Evolutionary conservation across 2,888 invertebrate species (phyloP).

Genomic region (Timandra comae): DNA sequence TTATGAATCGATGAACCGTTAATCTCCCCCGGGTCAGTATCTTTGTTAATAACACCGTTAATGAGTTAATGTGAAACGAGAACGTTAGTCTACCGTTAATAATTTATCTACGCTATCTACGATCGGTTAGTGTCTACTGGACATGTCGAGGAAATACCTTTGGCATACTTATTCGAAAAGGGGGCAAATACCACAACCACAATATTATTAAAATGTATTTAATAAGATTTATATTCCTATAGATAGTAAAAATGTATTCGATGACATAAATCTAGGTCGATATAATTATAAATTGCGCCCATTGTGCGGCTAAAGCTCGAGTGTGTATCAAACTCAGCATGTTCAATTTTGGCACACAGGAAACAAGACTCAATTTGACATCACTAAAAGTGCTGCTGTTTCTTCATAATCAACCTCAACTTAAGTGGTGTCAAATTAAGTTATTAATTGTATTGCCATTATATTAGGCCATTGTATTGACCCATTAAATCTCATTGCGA

Average conservation of each 20-base stretch:
- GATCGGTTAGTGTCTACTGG: slow-evolving; percentile 18
- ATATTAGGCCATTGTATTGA: too few relatives aligned
- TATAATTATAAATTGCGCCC: slow-evolving; percentile 16
- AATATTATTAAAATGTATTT: slow-evolving; percentile 5
- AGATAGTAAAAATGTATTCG: neutral
- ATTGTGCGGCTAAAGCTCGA: slow-evolving; percentile 36
- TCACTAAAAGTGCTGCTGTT: too few relatives aligned
- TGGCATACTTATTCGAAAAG: slow-evolving; percentile 18
- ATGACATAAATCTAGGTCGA: neutral
- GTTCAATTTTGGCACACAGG: too few relatives aligned
- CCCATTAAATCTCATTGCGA: slow-evolving; percentile 21
- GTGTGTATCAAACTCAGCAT: slow-evolving; percentile 24
- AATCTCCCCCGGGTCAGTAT: slow-evolving; percentile 27
- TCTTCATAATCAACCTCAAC: too few relatives aligned
- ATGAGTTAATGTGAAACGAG: slow-evolving; percentile 42
- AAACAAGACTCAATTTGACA: too few relatives aligned
- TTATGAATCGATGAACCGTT: slow-evolving; percentile 20
- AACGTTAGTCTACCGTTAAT: slow-evolving; percentile 34
- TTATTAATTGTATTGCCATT: too few relatives aligned
- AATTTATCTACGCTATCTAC: slow-evolving; percentile 19
- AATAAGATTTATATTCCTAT: too few relatives aligned
- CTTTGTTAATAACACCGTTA: slow-evolving; percentile 27
- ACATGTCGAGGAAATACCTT: slow-evolving; percentile 13
- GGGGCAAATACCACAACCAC: slow-evolving; percentile 14
- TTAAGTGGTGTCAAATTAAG: too few relatives aligned